These are phyloP conservation scores for Bubo blakistoni DNA, from an alignment of 2,113 vertebrate genomes.

Conservation along the genomic window DNA sequence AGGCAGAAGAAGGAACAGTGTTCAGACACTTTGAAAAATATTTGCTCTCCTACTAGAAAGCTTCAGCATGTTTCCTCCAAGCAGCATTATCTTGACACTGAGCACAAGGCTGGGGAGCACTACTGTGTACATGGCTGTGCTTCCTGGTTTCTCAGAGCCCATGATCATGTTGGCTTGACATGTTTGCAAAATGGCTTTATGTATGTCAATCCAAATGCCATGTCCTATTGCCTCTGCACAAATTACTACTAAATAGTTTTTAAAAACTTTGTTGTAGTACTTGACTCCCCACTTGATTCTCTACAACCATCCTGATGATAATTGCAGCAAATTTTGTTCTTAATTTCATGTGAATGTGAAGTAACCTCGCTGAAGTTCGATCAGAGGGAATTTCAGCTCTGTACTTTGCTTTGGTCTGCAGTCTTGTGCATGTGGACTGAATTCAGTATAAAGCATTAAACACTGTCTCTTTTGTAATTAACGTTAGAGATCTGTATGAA, in stretches of 20 bases:
- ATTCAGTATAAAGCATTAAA: not conserved
- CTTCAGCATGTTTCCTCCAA: not conserved
- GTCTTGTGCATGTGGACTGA: not conserved
- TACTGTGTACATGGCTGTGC: rapidly evolving
- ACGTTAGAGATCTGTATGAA: not conserved
- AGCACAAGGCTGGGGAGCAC: rapidly evolving
- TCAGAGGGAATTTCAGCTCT: not conserved
- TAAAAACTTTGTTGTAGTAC: not conserved
- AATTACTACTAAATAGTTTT: not conserved
- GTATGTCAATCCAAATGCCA: not conserved
- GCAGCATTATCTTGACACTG: not conserved
- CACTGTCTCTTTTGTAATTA: not conserved
- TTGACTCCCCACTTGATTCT: not conserved
- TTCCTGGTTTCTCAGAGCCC: not conserved
- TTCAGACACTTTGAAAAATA: not conserved
- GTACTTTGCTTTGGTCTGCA: not conserved
- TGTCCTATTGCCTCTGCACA: not conserved
- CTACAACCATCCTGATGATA: not conserved
- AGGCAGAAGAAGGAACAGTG: not conserved
- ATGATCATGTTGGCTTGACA: not conserved
- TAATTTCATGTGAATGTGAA: not conserved
- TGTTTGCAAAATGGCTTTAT: not conserved
- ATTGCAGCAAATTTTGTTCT: not conserved
- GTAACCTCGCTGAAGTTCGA: not conserved
- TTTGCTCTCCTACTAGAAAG: not conserved